phyloP scores from a whole-genome alignment of 2,113 vertebrate species.

The Speoplatyrhinus poulsoni region DNA sequence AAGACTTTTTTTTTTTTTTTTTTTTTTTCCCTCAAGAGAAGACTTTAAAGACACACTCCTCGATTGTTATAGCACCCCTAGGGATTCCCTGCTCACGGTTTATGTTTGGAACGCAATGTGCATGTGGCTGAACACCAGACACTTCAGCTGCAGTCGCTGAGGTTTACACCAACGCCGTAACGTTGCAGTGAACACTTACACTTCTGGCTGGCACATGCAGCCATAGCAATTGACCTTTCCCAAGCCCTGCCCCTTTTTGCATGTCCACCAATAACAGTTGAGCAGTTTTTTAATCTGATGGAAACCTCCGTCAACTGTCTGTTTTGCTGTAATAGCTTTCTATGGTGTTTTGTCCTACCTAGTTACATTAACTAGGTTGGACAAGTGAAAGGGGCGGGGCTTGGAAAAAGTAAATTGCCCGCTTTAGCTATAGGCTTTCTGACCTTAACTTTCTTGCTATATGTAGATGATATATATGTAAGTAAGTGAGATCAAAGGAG shows the following conservation, averaged over 20 bases:
- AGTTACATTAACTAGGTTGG: too few species aligned
- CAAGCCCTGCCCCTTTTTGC: too few species aligned
- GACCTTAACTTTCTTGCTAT: conserved; percentile 32
- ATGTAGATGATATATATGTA: conserved; percentile 32
- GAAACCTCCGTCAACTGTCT: too few species aligned
- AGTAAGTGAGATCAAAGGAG: not conserved
- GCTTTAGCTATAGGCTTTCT: conserved; percentile 8
- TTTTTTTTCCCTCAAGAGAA: too few species aligned
- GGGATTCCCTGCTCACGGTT: not conserved
- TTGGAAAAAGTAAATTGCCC: not conserved
- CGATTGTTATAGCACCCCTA: too few species aligned
- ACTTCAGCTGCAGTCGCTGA: not conserved
- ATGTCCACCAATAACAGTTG: too few species aligned
- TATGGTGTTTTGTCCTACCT: too few species aligned
- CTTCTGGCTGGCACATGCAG: conserved; percentile 4
- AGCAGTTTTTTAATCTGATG: too few species aligned
- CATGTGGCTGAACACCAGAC: conserved; percentile 2
- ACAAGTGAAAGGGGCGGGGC: too few species aligned
- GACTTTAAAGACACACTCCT: conserved; percentile 14
- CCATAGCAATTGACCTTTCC: not conserved
- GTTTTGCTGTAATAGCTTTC: too few species aligned
- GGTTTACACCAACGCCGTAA: not conserved
- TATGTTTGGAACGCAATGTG: conserved; percentile 28
- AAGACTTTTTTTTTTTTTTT: too few species aligned
- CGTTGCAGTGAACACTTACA: conserved; percentile 22